A percentile compares a stretch with the other conserved stretches of the same genome.
These are phyloP conservation scores for Anastrepha ludens DNA, from an alignment of 1,140 invertebrate species.

Conservation along the genomic window DNA sequence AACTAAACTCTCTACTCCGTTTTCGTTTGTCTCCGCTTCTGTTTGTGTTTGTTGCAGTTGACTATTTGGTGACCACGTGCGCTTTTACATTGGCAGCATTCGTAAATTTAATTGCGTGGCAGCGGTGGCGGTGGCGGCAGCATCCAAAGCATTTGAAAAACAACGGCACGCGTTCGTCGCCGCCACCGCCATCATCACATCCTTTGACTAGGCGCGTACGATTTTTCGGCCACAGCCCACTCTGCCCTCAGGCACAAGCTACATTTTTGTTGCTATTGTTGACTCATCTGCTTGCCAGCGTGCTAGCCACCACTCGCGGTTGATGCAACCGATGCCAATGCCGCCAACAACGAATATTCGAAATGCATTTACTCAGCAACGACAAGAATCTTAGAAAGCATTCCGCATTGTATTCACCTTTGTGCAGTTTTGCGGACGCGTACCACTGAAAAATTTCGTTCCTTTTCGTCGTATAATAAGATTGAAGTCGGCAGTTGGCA, in stretches of 20 bases:
- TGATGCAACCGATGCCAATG: slow-evolving; percentile 10
- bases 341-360: slow-evolving; percentile 51
- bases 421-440: slow-evolving; percentile 39
- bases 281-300: slow-evolving; percentile 27
- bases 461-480: background rate
- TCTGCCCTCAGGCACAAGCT: too few relatives aligned
- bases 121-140: slow-evolving; percentile 41
- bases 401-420: slow-evolving; percentile 53
- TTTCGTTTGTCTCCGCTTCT: background rate
- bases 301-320: background rate
- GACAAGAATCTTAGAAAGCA: slow-evolving; percentile 54
- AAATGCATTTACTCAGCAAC: slow-evolving; percentile 54
- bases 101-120: slow-evolving; percentile 50
- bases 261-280: background rate
- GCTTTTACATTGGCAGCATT: slow-evolving; percentile 40
- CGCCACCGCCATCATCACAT: background rate
- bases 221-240: background rate
- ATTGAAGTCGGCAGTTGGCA: background rate
- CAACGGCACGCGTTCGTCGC: slow-evolving; percentile 37
- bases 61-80: slow-evolving; percentile 52
- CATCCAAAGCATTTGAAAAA: slow-evolving; percentile 47
- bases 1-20: background rate
- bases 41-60: background rate
- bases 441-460: slow-evolving; percentile 31
- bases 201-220: slow-evolving; percentile 17